Conservation (phyloP, 2,797 vertebrate genomes). For the Melanotaenia maccullochi region DNA sequence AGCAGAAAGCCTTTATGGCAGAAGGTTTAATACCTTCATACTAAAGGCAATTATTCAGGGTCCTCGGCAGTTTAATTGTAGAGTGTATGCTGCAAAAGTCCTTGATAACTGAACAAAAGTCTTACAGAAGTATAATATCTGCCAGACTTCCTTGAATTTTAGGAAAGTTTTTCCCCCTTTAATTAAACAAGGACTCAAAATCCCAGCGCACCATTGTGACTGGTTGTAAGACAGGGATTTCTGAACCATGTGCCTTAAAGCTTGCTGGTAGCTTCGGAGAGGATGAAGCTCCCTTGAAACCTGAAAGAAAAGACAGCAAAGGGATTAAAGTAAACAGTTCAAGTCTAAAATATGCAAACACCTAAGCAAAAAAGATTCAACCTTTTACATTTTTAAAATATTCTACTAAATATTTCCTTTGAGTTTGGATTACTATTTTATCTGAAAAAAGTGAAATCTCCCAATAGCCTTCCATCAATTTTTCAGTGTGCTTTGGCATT, state of each 20-base stretch:
- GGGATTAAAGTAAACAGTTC: background rate
- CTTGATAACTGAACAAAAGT: slow-evolving; percentile 27
- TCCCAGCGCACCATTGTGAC: slow-evolving; percentile 16
- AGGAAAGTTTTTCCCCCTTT: slow-evolving; percentile 28
- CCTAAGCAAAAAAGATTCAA: background rate
- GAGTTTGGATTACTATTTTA: background rate
- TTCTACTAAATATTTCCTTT: background rate
- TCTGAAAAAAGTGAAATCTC: background rate
- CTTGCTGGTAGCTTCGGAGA: slow-evolving; percentile 27
- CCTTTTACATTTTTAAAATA: background rate
- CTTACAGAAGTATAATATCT: slow-evolving; percentile 27
- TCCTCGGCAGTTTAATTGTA: slow-evolving; percentile 24
- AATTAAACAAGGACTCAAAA: slow-evolving; percentile 48
- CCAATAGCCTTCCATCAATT: background rate
- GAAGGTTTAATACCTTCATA: slow-evolving; percentile 41
- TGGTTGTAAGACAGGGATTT: slow-evolving; percentile 8
- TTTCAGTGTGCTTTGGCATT: background rate
- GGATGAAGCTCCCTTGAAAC: slow-evolving; percentile 13
- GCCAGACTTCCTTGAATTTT: slow-evolving; percentile 15
- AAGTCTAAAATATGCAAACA: background rate
- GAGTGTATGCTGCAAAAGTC: slow-evolving; percentile 10
- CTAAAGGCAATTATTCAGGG: slow-evolving; percentile 38
- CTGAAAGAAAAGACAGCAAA: slow-evolving; percentile 45
- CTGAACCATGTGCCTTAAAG: slow-evolving; percentile 1
- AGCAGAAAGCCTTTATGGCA: slow-evolving; percentile 26